These are phyloP conservation scores for Teleogryllus occipitalis DNA, from an alignment of 1,140 invertebrate genomes.

Conservation along the genomic window DNA sequence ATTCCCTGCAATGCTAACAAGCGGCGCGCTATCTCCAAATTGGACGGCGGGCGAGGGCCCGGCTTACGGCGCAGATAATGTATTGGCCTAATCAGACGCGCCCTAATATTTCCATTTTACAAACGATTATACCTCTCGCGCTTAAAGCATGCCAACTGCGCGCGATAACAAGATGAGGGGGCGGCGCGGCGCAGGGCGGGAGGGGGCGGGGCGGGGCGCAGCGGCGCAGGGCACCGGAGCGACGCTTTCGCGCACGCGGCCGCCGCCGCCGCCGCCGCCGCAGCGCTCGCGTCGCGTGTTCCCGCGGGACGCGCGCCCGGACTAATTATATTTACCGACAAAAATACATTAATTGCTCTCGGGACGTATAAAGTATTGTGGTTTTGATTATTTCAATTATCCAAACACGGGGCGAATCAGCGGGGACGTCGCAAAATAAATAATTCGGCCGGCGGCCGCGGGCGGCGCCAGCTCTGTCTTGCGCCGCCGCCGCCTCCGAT, in stretches of 20 bases:
- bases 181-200: no score
- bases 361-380: constrained; percentile 3
- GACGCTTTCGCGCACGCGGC: no score
- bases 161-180: neutral
- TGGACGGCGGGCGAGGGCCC: neutral
- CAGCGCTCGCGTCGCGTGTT: neutral
- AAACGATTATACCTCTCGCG: constrained; percentile 3
- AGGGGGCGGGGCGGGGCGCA: no score
- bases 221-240: neutral
- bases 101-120: constrained; percentile 4
- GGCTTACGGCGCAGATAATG: neutral
- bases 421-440: neutral
- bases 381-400: constrained; percentile 6
- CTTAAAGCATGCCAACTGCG: constrained; percentile 3
- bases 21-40: neutral
- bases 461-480: neutral
- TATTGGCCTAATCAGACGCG: neutral
- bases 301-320: neutral
- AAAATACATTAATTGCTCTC: constrained; percentile 5
- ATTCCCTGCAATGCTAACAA: constrained; percentile 4
- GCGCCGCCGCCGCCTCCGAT: neutral
- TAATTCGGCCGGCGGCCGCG: neutral
- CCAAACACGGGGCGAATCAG: neutral
- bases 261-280: no score
- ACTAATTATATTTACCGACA: neutral